A percentile compares a stretch with the other conserved stretches of the same genome.
Evolutionary conservation across 2,888 invertebrate genomes (phyloP).

Genomic region (Belgica antarctica): DNA sequence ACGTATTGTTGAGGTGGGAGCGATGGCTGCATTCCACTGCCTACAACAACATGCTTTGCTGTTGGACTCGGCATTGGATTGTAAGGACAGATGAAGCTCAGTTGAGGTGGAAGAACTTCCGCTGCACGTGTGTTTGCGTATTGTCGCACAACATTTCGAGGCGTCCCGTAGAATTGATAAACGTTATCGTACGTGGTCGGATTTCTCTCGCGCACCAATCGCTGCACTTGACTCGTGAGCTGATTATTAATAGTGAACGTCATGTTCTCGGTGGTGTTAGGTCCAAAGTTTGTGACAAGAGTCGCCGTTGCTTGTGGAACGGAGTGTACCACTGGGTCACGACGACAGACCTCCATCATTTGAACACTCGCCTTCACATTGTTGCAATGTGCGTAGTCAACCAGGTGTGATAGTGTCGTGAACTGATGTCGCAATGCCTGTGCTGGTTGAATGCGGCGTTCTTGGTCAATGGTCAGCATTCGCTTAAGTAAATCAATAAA

Average conservation of each 20-base stretch:
- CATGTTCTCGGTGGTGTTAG: slow-evolving; percentile 76
- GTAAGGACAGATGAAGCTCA: slow-evolving; percentile 91
- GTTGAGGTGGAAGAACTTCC: slow-evolving; percentile 73
- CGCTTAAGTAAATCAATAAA: slow-evolving; percentile 96
- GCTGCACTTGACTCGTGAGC: slow-evolving; percentile 70
- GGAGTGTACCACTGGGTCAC: slow-evolving; percentile 49
- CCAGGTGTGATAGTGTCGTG: slow-evolving; percentile 86
- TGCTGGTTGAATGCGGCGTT: slow-evolving; percentile 90
- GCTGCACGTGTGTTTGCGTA: slow-evolving; percentile 56
- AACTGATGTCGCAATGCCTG: slow-evolving; percentile 95
- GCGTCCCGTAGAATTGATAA: slow-evolving; percentile 63
- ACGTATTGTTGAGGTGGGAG: slow-evolving; percentile 74
- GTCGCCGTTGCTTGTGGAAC: slow-evolving; percentile 60
- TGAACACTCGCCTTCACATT: slow-evolving; percentile 96
- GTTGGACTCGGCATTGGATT: slow-evolving; percentile 74
- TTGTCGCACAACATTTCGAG: slow-evolving; percentile 65
- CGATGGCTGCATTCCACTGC: slow-evolving; percentile 57
- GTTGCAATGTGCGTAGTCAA: slow-evolving; percentile 95
- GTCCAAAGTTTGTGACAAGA: slow-evolving; percentile 72
- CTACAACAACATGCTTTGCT: slow-evolving; percentile 59
- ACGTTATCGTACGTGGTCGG: slow-evolving; percentile 72
- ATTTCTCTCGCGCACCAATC: slow-evolving; percentile 65
- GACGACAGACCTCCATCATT: slow-evolving; percentile 87
- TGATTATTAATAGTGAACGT: slow-evolving; percentile 94
- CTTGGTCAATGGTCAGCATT: slow-evolving; percentile 99